Evolutionary conservation across 2,888 invertebrate species (phyloP), one percentile per base, ranked within the genome.

Genomic region (Zootermopsis nevadensis): DNA sequence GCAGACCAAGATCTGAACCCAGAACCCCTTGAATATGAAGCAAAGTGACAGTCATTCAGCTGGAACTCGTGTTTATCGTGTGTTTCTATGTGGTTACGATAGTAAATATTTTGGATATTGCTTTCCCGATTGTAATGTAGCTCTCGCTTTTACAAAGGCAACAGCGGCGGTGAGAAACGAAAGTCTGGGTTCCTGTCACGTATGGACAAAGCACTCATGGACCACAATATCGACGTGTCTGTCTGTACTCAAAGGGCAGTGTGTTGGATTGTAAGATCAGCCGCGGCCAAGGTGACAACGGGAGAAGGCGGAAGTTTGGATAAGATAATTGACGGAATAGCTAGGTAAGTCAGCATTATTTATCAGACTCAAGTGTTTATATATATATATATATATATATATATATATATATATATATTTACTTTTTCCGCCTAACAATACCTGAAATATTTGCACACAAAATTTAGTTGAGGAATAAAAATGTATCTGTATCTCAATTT

Each of bases 281-380:
- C 89, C 0, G 87, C 89, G 1, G 87, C 86, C 0, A 87, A 91
- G 15, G 86, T 93, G 0, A 86, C 86, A 0, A 77, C 87, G 22
- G 90, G 91, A 2, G 86, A 87, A 38, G 91, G 89, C 0, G 88
- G 89, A 0, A 90, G 90, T 82, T 87, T 88, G 2, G 90, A 90
- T 84, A 91, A 91, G 87, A 89, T 92, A 38, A 87, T 92, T 6
- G 90, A 92, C 86, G 91, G 91, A 0, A 66, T 92, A 30, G 88
- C 90, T 38, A 90, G 90, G 88, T 92, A 87, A 84, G 30, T 30
- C 33, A 55, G 27, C 0, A 22, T 66, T 66, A 22, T 4, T 30
- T 35, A 35, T 3, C 72, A 35, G 35, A 31, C 31, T 30, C 31
- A 31, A 10, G 22, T n/a, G 10, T 38, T 38, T 10, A 7, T 38